phyloP scores from a whole-genome alignment of 2,888 invertebrate species.

The Apodemia zela region DNA sequence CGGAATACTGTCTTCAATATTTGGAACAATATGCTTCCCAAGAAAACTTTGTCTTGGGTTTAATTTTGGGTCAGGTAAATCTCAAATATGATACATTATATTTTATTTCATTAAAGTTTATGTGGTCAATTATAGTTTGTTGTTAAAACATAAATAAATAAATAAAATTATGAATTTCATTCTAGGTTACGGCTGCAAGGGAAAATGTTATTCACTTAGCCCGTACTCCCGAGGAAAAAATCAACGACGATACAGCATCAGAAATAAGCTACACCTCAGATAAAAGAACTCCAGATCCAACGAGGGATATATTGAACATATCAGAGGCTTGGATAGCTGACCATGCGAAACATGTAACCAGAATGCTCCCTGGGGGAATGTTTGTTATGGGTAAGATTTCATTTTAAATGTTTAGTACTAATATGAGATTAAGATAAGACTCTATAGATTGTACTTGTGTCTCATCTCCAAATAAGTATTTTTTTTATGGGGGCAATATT shows the following conservation, averaged over 20 bases:
- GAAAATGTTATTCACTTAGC: constrained; percentile 91
- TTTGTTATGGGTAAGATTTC: constrained; percentile 84
- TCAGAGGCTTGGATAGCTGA: constrained; percentile 87
- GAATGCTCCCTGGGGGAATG: constrained; percentile 95
- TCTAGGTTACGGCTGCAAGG: constrained; percentile 81
- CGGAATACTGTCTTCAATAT: constrained; percentile 84
- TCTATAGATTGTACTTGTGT: too few species aligned
- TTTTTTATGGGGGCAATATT: too few species aligned
- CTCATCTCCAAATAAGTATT: too few species aligned
- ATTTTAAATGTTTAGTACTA: too few species aligned
- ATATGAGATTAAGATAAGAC: too few species aligned
- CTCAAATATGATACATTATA: not conserved
- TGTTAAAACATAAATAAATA: too few species aligned
- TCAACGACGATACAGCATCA: constrained; percentile 46
- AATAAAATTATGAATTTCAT: not conserved
- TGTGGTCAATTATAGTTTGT: too few species aligned
- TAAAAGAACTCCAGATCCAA: constrained; percentile 46
- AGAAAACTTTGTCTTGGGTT: constrained; percentile 84
- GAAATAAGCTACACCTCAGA: constrained; percentile 52
- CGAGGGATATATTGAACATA: constrained; percentile 76
- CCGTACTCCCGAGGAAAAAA: constrained; percentile 84
- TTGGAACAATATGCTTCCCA: constrained; percentile 82
- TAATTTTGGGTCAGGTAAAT: constrained; percentile 89
- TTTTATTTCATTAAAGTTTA: not conserved
- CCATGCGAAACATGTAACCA: constrained; percentile 91